phyloP scores from a whole-genome alignment of 23 tunicate genomes.

The Styela clava region DNA sequence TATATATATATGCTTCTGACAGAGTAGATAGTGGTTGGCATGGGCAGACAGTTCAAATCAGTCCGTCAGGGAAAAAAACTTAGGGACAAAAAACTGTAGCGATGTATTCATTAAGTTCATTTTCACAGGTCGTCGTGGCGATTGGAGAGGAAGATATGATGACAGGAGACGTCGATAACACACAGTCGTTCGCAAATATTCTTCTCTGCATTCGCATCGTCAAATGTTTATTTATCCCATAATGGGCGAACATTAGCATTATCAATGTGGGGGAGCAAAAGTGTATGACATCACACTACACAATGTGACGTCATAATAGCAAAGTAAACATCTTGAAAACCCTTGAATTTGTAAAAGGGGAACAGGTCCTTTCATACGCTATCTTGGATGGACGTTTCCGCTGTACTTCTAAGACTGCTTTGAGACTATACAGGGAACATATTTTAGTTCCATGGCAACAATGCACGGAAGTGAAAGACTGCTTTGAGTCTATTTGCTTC shows the following conservation, averaged over 20 bases:
- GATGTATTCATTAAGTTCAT: background rate
- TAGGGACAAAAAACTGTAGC: background rate
- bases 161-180: background rate
- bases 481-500: too few species aligned
- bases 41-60: background rate
- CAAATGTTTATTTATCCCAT: too few species aligned
- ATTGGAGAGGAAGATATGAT: background rate
- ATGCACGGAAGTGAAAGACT: too few species aligned
- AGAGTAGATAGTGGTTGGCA: background rate
- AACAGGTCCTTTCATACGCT: too few species aligned
- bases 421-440: too few species aligned
- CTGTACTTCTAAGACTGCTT: too few species aligned
- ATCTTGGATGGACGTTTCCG: too few species aligned
- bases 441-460: too few species aligned
- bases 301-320: background rate
- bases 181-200: background rate
- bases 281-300: too few species aligned
- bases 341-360: too few species aligned
- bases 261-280: too few species aligned
- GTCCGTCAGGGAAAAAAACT: background rate
- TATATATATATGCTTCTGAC: background rate
- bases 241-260: too few species aligned
- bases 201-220: background rate
- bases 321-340: background rate
- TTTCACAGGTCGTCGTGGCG: background rate